A percentile compares a stretch with the other conserved stretches of the same genome.
phyloP scores from a whole-genome alignment of 2,113 vertebrate species.

The Echinops telfairi region DNA sequence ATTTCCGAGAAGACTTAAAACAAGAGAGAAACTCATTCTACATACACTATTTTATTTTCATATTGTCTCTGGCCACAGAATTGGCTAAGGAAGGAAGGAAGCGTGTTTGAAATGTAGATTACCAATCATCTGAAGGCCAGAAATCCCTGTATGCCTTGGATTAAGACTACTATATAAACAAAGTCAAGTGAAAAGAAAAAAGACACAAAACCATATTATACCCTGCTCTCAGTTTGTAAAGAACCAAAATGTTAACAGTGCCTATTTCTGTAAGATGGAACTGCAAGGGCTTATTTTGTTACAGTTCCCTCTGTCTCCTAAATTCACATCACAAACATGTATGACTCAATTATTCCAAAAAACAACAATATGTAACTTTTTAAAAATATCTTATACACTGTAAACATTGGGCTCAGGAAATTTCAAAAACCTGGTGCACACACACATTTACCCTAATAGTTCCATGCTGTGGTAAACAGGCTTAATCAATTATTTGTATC shows the following conservation, averaged over 20 bases:
- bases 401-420: not conserved
- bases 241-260: slow-evolving; percentile 22
- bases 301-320: not conserved
- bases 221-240: slow-evolving; percentile 26
- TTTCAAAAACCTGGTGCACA: not conserved
- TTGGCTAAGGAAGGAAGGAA: slow-evolving; percentile 35
- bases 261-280: slow-evolving; percentile 11
- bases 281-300: not conserved
- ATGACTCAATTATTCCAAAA: slow-evolving; percentile 31
- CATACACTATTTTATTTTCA: slow-evolving; percentile 62
- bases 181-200: slow-evolving; percentile 34
- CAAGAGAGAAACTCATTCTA: slow-evolving; percentile 60
- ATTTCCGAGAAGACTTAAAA: slow-evolving; percentile 73
- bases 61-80: slow-evolving; percentile 70
- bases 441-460: not conserved
- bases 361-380: not conserved
- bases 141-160: slow-evolving; percentile 23
- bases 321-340: not conserved
- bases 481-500: not conserved
- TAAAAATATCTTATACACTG: slow-evolving; percentile 44
- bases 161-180: slow-evolving; percentile 58
- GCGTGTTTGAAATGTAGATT: slow-evolving; percentile 76
- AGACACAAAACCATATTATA: slow-evolving; percentile 48
- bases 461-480: not conserved
- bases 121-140: slow-evolving; percentile 55